Evolutionary conservation across 2,888 invertebrate genomes (phyloP).

Genomic region (Hymenopus coronatus): DNA sequence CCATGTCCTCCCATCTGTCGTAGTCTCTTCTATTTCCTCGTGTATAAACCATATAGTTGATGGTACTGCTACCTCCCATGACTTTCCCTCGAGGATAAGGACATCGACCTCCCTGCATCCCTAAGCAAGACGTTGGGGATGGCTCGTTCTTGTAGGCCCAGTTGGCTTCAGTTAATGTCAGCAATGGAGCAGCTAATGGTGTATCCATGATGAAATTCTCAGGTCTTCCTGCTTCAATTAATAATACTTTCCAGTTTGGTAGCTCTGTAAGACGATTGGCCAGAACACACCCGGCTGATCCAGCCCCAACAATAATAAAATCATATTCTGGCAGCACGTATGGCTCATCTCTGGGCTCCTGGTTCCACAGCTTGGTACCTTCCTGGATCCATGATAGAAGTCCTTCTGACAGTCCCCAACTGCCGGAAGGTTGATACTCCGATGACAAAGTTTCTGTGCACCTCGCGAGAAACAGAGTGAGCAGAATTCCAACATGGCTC

Average conservation of each 20-base stretch:
- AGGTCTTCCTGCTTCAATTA: constrained; percentile 22
- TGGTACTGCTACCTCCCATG: constrained; percentile 48
- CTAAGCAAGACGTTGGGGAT: neutral
- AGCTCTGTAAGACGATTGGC: constrained; percentile 43
- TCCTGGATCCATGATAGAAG: neutral
- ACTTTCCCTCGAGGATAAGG: constrained; percentile 41
- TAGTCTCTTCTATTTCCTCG: constrained; percentile 36
- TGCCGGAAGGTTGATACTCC: neutral
- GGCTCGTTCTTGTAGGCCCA: constrained; percentile 7
- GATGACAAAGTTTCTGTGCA: neutral
- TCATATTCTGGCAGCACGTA: constrained; percentile 36
- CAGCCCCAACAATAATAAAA: constrained; percentile 42
- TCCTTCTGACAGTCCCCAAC: neutral
- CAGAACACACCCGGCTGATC: constrained; percentile 43
- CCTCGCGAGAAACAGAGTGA: neutral
- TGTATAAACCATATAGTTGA: constrained; percentile 49
- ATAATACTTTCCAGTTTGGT: constrained; percentile 30
- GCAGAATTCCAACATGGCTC: neutral
- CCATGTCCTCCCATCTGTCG: constrained; percentile 31
- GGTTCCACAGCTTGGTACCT: neutral
- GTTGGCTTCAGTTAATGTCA: neutral
- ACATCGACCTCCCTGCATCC: constrained; percentile 8
- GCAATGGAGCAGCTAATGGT: neutral
- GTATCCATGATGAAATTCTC: constrained; percentile 19
- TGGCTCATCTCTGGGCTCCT: constrained; percentile 7